A percentile compares a stretch with the other conserved stretches of the same genome.
Evolutionary conservation across 2,113 vertebrate genomes (phyloP).

Genomic region (Pelecanoides urinatrix): DNA sequence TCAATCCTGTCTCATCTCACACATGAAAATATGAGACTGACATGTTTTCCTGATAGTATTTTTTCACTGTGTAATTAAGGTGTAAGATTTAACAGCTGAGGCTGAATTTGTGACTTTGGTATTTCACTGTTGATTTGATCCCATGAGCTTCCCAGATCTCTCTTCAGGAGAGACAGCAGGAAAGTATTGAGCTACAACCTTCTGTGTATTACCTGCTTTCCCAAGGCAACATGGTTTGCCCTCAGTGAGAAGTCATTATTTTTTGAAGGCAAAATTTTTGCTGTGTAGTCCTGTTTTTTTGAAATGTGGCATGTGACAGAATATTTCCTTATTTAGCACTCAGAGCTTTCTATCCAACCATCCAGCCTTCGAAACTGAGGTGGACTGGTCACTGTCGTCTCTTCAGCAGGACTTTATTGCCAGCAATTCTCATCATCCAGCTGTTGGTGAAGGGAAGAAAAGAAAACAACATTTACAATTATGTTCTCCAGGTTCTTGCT

Average conservation of each 20-base stretch:
- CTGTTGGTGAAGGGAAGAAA: not conserved
- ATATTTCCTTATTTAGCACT: constrained; percentile 51
- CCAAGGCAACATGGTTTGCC: not conserved
- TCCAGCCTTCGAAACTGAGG: not conserved
- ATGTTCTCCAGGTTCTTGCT: not conserved
- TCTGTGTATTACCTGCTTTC: not conserved
- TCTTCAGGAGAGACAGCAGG: not conserved
- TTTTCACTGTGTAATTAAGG: not conserved
- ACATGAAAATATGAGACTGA: not conserved
- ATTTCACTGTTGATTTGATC: not conserved
- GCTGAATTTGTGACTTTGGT: not conserved
- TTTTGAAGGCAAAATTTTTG: not conserved
- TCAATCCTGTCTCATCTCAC: not conserved
- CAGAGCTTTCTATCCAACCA: not conserved
- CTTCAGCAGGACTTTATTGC: not conserved
- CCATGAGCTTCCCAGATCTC: not conserved
- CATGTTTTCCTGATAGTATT: not conserved
- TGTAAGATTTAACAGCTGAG: not conserved
- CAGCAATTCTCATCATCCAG: not conserved
- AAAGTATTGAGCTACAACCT: not conserved
- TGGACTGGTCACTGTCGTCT: accelerated
- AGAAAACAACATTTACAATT: not conserved
- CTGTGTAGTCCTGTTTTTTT: not conserved
- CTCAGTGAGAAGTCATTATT: not conserved
- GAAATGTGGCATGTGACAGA: constrained; percentile 54